Base-by-base conservation (phyloP, 2,113 vertebrate species). In the Syrrhaptes paradoxus region DNA sequence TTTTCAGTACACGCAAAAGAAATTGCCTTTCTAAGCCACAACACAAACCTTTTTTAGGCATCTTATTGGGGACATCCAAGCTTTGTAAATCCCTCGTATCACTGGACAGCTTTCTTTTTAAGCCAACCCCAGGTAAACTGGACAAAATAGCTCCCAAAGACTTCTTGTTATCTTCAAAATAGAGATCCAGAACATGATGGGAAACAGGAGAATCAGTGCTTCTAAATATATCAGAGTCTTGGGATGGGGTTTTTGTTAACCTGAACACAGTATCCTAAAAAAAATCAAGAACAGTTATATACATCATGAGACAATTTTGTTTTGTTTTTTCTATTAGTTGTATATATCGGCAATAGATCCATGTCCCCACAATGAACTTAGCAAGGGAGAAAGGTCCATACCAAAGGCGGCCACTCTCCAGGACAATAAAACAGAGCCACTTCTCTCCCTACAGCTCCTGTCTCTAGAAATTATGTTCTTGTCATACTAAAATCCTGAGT, bases 71-170 rank as follows among this genome's bases (percentile, higher is more conserved):
- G 12, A 96, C 92, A 54, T 83, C 97, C 90, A 97, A 95, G 49
- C 78, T 68, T 15, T 83, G 58, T 2, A 85, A 93, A 78, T 97
- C 95, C 48, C 96, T 96, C 49, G 46, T 90, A 38, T 98, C 98
- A 68, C 71, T 96, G 16, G 97, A 97, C 94, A 97, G 96, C 61
- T 98, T 99, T 98, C 99, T 98, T 97, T 99, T 99, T 51, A 98
- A 91, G 89, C 97, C 91, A 41, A 97, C 77, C 1, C 96, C 95
- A 32, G 98, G 98, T 63, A 98, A 96, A 17, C 90, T 95, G 54
- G 98, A 98, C 48, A 99, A 95, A 66, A 99, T 89, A 11, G 93
- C 79, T 54, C 98, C 97, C 92, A 98, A 96, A 65, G 96, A 98
- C 93, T 98, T 98, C 80, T 97, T 97, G 67, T 94, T 97, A 32